These are phyloP conservation scores for Hemicordylus capensis DNA, from an alignment of 2,113 vertebrate genomes.

Conservation along the genomic window DNA sequence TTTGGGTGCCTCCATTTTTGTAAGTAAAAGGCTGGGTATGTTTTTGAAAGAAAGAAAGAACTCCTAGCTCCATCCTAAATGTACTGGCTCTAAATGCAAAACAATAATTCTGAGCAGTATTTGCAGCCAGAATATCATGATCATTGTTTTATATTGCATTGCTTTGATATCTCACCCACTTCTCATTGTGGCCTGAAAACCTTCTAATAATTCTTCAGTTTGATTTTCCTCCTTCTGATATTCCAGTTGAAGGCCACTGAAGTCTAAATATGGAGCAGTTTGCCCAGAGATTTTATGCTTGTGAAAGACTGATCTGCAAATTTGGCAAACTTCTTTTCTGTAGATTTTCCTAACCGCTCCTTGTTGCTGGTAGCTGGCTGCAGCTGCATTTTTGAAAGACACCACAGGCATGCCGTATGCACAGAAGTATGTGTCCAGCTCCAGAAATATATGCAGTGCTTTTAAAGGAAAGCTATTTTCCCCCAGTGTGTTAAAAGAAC, in stretches of 20 bases:
- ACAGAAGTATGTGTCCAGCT: background rate
- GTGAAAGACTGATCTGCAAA: constrained; percentile 31
- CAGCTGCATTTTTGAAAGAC: background rate
- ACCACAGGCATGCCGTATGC: accelerated
- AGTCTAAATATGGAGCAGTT: background rate
- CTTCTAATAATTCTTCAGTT: background rate
- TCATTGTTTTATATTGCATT: no score
- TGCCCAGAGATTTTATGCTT: constrained; percentile 30
- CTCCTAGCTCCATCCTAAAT: no score
- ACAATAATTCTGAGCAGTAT: no score
- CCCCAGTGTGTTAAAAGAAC: background rate
- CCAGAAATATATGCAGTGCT: background rate
- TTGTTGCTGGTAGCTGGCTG: constrained; percentile 4
- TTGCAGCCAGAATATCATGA: no score
- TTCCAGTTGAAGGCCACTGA: constrained; percentile 56
- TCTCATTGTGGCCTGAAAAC: no score
- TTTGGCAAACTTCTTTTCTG: background rate
- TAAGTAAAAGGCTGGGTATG: no score
- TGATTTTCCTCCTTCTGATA: constrained; percentile 3
- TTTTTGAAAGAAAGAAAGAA: no score
- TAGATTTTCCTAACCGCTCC: background rate
- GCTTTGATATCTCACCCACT: no score
- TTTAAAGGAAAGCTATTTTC: constrained; percentile 7
- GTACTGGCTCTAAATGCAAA: no score
- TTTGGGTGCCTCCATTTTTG: no score